These are phyloP conservation scores for Protomyctophum bolini DNA, from an alignment of 2,113 vertebrate species.

Conservation along the genomic window DNA sequence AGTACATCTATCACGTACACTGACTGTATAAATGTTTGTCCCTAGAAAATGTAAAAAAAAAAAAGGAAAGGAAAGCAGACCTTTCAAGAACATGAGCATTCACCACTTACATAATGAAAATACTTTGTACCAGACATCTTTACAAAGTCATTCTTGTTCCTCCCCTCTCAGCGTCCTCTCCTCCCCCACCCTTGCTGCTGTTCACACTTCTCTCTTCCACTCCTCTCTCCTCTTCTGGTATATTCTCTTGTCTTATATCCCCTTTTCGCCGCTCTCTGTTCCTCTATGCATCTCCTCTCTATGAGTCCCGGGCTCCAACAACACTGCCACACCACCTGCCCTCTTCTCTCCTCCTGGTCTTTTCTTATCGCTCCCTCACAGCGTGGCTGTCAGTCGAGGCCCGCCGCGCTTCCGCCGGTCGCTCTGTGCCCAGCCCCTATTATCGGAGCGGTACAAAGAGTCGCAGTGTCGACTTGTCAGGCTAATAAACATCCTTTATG, in stretches of 20 bases:
- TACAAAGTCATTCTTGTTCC: background rate
- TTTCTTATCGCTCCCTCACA: conserved; percentile 55
- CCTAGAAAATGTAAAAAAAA: background rate
- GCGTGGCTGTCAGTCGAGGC: conserved; percentile 63
- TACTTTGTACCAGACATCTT: background rate
- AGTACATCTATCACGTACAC: background rate
- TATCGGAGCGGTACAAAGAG: conserved; percentile 75
- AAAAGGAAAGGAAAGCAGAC: background rate
- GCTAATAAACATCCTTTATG: conserved; percentile 78
- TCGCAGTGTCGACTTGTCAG: conserved; percentile 72
- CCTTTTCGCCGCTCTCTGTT: background rate
- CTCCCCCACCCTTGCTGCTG: background rate
- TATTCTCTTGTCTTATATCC: conserved; percentile 3
- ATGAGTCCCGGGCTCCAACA: no score
- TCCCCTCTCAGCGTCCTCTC: background rate
- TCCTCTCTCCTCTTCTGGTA: background rate
- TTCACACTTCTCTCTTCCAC: background rate
- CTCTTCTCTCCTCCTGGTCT: background rate
- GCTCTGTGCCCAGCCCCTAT: conserved; percentile 63
- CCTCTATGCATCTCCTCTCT: background rate
- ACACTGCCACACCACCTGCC: background rate
- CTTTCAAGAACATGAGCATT: background rate
- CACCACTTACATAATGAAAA: background rate
- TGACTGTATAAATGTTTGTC: background rate
- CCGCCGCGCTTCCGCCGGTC: conserved; percentile 40